Evolutionary conservation across 2,888 invertebrate species (phyloP).

Genomic region (Alviniconcha strummeri): DNA sequence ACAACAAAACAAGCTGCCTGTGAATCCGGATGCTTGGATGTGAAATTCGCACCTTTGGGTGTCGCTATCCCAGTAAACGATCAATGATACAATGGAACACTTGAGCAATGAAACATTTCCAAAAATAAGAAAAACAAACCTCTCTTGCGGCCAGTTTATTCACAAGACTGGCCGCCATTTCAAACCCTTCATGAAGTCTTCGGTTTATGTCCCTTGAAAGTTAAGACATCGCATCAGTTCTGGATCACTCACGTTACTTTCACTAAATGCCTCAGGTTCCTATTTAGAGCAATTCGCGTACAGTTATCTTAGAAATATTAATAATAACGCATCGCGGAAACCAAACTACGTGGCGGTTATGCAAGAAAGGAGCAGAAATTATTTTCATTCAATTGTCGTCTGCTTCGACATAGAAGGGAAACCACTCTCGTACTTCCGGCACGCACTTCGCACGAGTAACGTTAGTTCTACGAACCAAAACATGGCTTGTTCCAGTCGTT

Average conservation of each 20-base stretch:
- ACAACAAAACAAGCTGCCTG: conserved; percentile 2
- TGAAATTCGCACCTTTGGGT: background rate
- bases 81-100: background rate
- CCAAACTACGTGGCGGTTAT: too few species aligned
- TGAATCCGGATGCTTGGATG: background rate
- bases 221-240: too few species aligned
- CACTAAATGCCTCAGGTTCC: too few species aligned
- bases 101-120: background rate
- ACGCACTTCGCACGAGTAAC: background rate
- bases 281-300: too few species aligned
- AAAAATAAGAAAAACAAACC: conserved; percentile 33
- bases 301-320: too few species aligned
- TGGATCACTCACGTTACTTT: too few species aligned
- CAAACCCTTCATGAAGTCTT: conserved; percentile 21
- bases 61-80: background rate
- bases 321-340: too few species aligned
- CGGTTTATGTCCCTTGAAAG: conserved; percentile 30
- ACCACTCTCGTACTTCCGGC: background rate
- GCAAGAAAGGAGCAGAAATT: too few species aligned
- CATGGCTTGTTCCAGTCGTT: conserved; percentile 21
- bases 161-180: conserved; percentile 47
- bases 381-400: conserved; percentile 20
- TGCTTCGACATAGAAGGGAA: conserved; percentile 19
- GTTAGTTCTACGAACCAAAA: background rate
- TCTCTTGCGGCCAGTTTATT: conserved; percentile 46